Base-by-base conservation (phyloP, 2,113 vertebrate genomes). In the Speoplatyrhinus poulsoni region DNA sequence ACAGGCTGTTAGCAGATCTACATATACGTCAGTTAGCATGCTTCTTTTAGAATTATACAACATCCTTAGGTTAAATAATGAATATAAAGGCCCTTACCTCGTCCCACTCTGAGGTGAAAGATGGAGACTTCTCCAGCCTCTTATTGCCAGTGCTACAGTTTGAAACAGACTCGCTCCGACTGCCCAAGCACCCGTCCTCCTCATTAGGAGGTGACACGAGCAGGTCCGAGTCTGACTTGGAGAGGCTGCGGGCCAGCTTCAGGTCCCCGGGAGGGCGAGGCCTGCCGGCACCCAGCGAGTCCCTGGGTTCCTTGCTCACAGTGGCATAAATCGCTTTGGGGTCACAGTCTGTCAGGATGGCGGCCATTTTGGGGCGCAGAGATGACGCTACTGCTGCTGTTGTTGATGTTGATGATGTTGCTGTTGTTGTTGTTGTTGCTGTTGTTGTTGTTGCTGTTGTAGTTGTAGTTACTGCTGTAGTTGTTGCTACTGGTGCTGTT, bases 71-170 rank as follows among this genome's bases (percentile, higher is more conserved):
- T 54, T 54, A 54, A 54, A 4, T 4, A n/a, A 54, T 54, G 52
- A n/a, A 54, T n/a, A 54, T n/a, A 15, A 6, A n/a, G 12, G 13
- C 15, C 19, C 96, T 94, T 91, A 99, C 98, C 98, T 99, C 98
- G 60, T 99, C 98, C 98, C 98, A 99, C 78, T 99, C 98, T 0
- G 97, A 98, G 48, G 97, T 94, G 48, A 99, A 99, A 12, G 98
- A 99, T 0, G 98, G 98, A 0, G 96, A 97, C 87, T 98, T 98
- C 88, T 98, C 97, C 16, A 99, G 93, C 77, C 96, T 93, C 90
- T 96, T 98, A 90, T 98, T 98, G 3, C 93, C 93, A 0, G 89
- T 56, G 89, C 95, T 97, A 85, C 97, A 99, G 90, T 96, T 98
- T 15, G 96, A 97, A 72, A 99, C 91, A 0, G 97, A 99, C 92